Evolutionary conservation across 2,113 vertebrate genomes (phyloP), one percentile per base, ranked within the genome.

Genomic region (Rynchops niger): DNA sequence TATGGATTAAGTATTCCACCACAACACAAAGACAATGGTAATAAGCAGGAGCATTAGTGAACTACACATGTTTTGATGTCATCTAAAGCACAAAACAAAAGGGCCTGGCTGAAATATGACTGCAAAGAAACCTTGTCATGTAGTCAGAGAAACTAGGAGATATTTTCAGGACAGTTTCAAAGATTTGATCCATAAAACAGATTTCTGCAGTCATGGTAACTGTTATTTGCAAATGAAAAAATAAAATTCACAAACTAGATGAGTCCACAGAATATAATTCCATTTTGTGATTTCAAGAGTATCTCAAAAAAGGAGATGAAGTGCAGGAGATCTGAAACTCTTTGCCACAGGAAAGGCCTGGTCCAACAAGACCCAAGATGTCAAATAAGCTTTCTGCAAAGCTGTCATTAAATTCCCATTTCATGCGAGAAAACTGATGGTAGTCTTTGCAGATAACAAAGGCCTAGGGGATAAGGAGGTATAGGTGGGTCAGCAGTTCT

Each of bases 1-100:
- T 82, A 93, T 15, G 81, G 96, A 97, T 63, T 96, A 96, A 95
- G 69, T 76, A 86, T 96, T 91, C 19, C 19, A 95, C 77, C 88
- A 67, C 95, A 90, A 71, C 52, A 95, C 88, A 96, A 94, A 91
- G 90, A 84, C 56, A 59, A 55, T 27, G 43, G 72, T 49, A 94
- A 70, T 42, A 95, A 92, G 72, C 76, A 34, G 78, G 34, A 91
- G 36, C 61, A 88, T 70, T 94, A 86, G 90, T 38, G 50, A 92
- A 79, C 30, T 52, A 84, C 58, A 70, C 80, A 47, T 50, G 72
- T 52, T 90, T 96, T 86, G 47, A 63, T 55, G 58, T 81, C 83
- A 82, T 58, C 49, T 45, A 76, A 74, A 96, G 81, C 71, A 12
- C 8, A 73, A 76, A 81, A 86, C 50, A 71, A 83, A 95, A 80